phyloP scores from a whole-genome alignment of 2,797 vertebrate genomes.

The Parauchenoglanis ngamensis region DNA sequence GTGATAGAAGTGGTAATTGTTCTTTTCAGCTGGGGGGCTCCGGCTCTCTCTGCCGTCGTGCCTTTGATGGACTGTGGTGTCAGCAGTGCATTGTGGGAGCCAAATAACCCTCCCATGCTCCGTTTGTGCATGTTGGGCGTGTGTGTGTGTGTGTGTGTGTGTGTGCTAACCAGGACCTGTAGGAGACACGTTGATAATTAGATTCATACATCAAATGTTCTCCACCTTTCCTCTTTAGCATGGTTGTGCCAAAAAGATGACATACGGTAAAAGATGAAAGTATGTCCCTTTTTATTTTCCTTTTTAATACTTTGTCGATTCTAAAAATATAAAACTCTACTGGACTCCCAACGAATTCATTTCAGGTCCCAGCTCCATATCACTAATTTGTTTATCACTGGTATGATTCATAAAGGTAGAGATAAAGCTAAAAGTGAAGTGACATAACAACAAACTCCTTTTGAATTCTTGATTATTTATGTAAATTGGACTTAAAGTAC shows the following conservation, averaged over 20 bases:
- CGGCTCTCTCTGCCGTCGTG: constrained; percentile 41
- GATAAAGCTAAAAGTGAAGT: neutral
- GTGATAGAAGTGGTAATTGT: constrained; percentile 63
- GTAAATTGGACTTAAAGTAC: neutral
- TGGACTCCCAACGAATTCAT: neutral
- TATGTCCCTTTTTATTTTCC: neutral
- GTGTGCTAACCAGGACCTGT: constrained; percentile 34
- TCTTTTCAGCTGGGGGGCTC: constrained; percentile 56
- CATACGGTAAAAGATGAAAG: constrained; percentile 27
- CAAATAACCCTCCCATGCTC: constrained; percentile 47
- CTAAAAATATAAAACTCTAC: constrained; percentile 1
- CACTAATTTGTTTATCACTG: neutral
- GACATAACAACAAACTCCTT: neutral
- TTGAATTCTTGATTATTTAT: neutral
- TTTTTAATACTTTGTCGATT: constrained; percentile 1
- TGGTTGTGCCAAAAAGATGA: constrained; percentile 18
- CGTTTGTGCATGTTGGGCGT: constrained; percentile 31
- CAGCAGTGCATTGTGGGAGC: constrained; percentile 58
- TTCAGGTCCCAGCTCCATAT: neutral
- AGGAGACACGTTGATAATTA: constrained; percentile 46
- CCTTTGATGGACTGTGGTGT: constrained; percentile 62
- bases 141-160: constrained; percentile 36
- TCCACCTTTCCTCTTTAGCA: constrained; percentile 33
- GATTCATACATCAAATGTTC: constrained; percentile 46
- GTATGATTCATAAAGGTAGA: neutral